phyloP scores from a whole-genome alignment of 2,797 vertebrate genomes.

The Heliangelus exortis region DNA sequence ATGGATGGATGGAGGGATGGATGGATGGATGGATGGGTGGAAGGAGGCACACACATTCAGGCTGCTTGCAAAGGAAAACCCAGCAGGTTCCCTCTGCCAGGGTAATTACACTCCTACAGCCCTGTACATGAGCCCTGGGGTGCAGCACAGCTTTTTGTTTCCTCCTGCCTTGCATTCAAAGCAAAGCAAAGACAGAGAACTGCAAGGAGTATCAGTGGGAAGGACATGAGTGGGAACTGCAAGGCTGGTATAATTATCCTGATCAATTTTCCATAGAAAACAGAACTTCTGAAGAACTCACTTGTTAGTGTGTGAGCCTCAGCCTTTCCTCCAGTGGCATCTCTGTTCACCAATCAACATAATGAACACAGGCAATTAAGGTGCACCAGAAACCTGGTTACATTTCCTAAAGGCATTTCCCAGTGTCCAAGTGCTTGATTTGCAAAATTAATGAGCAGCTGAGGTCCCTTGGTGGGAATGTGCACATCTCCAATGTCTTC shows the following conservation, averaged over 20 bases:
- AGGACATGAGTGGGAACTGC: slow-evolving; percentile 31
- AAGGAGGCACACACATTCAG: neutral
- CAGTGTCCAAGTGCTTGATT: slow-evolving; percentile 65
- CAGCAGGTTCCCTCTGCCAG: neutral
- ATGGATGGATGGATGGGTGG: neutral
- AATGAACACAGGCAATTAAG: slow-evolving; percentile 67
- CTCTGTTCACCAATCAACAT: slow-evolving; percentile 61
- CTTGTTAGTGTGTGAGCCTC: slow-evolving; percentile 37
- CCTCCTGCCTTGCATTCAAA: neutral
- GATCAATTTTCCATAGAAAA: slow-evolving; percentile 64
- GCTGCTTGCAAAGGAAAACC: neutral
- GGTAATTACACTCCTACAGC: slow-evolving; percentile 11
- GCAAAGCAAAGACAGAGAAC: neutral
- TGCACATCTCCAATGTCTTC: slow-evolving; percentile 32
- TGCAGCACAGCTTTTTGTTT: neutral
- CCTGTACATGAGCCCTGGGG: neutral
- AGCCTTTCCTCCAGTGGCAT: slow-evolving; percentile 50
- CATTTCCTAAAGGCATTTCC: slow-evolving; percentile 67
- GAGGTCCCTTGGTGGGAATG: slow-evolving; percentile 36
- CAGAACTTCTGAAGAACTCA: slow-evolving; percentile 57
- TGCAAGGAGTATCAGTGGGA: neutral
- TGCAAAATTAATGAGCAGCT: slow-evolving; percentile 67
- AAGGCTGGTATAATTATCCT: neutral
- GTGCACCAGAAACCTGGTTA: slow-evolving; percentile 68
- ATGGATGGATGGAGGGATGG: too few species aligned